Percentiles rank a stretch among this genome's conserved stretches.
Conservation (phyloP, 2,113 vertebrate species). For the Bubo blakistoni region DNA sequence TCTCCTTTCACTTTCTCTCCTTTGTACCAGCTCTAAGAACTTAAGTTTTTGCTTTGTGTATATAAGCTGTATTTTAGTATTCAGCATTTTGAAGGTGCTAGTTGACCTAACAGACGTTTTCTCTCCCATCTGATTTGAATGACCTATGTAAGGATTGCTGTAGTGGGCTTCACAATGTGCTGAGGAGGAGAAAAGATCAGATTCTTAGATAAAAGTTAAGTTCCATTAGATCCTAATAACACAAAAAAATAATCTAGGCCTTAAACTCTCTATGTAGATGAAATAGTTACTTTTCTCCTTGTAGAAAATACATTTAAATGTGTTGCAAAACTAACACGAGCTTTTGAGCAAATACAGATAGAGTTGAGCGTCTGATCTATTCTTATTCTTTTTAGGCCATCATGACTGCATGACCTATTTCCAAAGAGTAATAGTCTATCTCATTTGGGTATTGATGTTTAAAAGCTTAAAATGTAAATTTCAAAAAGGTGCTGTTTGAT, state of each 20-base stretch:
- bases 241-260: not conserved
- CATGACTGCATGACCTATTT: not conserved
- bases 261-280: not conserved
- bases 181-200: not conserved
- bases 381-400: slow-evolving; percentile 24
- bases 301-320: not conserved
- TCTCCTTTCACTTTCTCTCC: not conserved
- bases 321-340: not conserved
- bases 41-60: not conserved
- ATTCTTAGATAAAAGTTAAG: not conserved
- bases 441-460: not conserved
- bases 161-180: not conserved
- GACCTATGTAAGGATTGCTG: not conserved
- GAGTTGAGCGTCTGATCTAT: not conserved
- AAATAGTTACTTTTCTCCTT: not conserved
- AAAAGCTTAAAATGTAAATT: not conserved
- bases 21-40: not conserved
- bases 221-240: not conserved
- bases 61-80: not conserved
- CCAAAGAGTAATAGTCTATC: not conserved
- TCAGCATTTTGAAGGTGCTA: not conserved
- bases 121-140: not conserved
- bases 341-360: not conserved
- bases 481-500: not conserved
- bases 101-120: not conserved